Percentiles rank a stretch among this genome's conserved stretches.
Evolutionary conservation across 2,797 vertebrate species (phyloP).

Genomic region (Tragelaphus eurycerus): DNA sequence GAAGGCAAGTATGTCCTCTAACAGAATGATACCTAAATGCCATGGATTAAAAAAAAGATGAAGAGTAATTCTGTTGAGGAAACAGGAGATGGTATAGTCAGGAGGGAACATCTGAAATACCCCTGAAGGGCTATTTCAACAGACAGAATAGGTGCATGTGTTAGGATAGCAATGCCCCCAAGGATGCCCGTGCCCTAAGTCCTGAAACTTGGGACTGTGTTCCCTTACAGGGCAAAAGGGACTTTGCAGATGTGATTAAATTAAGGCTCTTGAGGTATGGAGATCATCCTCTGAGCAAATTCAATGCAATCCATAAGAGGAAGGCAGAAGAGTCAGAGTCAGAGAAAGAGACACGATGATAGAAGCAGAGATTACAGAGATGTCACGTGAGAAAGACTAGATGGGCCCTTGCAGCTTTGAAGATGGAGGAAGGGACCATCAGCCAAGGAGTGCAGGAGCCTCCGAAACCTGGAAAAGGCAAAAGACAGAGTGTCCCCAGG

Average conservation of each 20-base stretch:
- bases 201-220: background rate
- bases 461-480: background rate
- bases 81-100: background rate
- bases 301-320: background rate
- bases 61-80: background rate
- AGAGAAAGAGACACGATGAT: background rate
- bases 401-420: background rate
- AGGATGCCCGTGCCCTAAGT: background rate
- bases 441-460: background rate
- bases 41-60: background rate
- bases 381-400: fast-evolving
- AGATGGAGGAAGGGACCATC: background rate
- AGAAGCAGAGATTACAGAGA: background rate
- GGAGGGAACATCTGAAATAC: background rate
- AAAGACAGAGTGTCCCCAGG: background rate
- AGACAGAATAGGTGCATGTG: background rate
- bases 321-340: background rate
- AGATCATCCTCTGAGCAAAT: background rate
- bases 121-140: background rate
- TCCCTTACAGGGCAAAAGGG: background rate
- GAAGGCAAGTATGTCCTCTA: background rate
- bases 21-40: background rate
- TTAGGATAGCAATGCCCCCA: background rate
- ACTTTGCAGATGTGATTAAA: background rate
- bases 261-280: background rate